Conservation (phyloP, 2,113 vertebrate genomes). For the Rhabdornis inornatus region DNA sequence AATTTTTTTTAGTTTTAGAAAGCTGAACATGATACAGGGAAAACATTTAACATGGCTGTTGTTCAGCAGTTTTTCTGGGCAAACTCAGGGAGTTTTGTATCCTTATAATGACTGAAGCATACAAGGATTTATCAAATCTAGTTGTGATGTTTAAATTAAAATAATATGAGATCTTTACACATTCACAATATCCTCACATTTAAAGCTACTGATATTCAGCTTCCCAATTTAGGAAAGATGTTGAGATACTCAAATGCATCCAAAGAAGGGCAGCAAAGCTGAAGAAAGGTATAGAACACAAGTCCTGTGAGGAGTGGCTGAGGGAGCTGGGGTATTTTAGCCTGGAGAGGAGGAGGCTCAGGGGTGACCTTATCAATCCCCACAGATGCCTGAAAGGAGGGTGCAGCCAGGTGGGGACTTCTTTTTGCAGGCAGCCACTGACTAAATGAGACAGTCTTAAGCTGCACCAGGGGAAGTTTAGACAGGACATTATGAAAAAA, state of each 20-base stretch:
- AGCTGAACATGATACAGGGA: not conserved
- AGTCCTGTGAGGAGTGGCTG: fast-evolving
- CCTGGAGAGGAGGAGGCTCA: not conserved
- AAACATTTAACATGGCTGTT: not conserved
- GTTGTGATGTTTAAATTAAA: not conserved
- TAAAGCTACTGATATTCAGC: not conserved
- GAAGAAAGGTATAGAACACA: not conserved
- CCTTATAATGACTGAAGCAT: not conserved
- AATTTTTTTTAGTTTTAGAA: not conserved
- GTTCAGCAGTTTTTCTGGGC: not conserved
- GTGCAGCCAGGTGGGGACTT: fast-evolving
- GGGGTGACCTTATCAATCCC: fast-evolving
- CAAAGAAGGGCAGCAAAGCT: not conserved
- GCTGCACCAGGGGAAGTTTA: not conserved
- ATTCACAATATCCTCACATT: not conserved
- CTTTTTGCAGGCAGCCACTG: not conserved
- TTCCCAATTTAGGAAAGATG: not conserved
- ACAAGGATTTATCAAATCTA: not conserved
- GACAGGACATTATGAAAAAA: not conserved
- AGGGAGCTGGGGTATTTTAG: not conserved
- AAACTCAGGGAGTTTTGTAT: not conserved
- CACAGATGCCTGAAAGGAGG: fast-evolving
- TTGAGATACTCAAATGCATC: not conserved
- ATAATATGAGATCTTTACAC: not conserved
- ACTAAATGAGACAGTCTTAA: not conserved